Percentiles rank a stretch among this genome's conserved stretches.
Conservation (phyloP, 2,797 vertebrate species). For the Eutrigla gurnardus region DNA sequence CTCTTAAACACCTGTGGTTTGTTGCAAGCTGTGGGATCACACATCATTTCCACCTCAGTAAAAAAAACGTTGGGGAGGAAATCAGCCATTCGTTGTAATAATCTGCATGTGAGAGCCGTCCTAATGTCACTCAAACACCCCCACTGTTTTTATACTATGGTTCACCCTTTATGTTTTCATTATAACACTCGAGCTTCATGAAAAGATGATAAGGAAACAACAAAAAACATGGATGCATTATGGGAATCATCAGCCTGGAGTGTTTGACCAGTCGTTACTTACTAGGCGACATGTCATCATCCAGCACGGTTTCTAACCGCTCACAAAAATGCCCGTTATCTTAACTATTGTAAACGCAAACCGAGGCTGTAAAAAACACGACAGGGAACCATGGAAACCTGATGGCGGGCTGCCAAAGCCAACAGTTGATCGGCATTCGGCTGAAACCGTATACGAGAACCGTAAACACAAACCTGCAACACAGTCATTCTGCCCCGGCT, state of each 20-base stretch:
- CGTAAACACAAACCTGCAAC: constrained; percentile 62
- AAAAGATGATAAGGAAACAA: constrained; percentile 23
- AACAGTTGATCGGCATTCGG: constrained; percentile 32
- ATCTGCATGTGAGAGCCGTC: neutral
- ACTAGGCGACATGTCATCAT: constrained; percentile 15
- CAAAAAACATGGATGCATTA: constrained; percentile 13
- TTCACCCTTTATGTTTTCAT: neutral
- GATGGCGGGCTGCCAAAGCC: constrained; percentile 23
- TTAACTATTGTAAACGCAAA: constrained; percentile 56
- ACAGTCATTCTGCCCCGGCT: constrained; percentile 44
- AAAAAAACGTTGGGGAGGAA: constrained; percentile 17
- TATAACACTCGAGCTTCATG: constrained; percentile 4
- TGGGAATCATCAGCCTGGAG: constrained; percentile 9
- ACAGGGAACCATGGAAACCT: constrained; percentile 30
- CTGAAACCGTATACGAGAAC: constrained; percentile 35
- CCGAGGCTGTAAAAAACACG: constrained; percentile 18
- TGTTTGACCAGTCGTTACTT: constrained; percentile 14
- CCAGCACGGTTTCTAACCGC: neutral
- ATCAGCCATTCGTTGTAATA: neutral
- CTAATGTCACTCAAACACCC: neutral
- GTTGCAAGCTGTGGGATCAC: constrained; percentile 3
- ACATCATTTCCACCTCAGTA: constrained; percentile 38
- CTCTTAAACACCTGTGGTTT: neutral
- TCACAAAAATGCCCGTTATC: constrained; percentile 24
- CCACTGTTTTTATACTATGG: neutral